phyloP scores from a whole-genome alignment of 2,797 vertebrate genomes.

The Argya squamiceps region DNA sequence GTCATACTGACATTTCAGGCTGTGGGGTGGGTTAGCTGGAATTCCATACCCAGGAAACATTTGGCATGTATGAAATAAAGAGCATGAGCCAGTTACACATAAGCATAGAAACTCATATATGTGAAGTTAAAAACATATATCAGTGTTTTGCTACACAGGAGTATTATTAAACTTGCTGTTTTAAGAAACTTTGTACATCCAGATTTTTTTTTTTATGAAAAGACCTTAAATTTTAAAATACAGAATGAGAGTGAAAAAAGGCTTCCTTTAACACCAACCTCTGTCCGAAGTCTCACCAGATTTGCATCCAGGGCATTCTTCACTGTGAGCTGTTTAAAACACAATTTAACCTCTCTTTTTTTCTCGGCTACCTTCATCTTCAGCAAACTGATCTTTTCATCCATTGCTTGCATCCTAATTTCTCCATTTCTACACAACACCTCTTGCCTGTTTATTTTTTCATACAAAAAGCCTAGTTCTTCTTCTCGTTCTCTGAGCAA shows the following conservation, averaged over 20 bases:
- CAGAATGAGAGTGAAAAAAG: background rate
- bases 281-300: constrained; percentile 78
- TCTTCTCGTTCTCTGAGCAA: constrained; percentile 88
- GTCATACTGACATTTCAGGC: constrained; percentile 42
- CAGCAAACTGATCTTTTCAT: constrained; percentile 84
- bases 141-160: background rate
- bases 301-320: constrained; percentile 80
- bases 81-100: background rate
- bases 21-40: background rate
- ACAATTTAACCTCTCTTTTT: constrained; percentile 78
- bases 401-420: constrained; percentile 77
- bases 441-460: constrained; percentile 85
- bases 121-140: background rate
- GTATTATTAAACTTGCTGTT: background rate
- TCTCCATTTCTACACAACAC: constrained; percentile 77
- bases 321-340: constrained; percentile 71
- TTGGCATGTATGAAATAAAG: background rate
- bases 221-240: background rate
- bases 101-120: background rate
- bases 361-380: constrained; percentile 80
- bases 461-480: constrained; percentile 83
- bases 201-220: background rate
- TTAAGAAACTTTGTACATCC: background rate
- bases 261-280: constrained; percentile 76
- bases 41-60: background rate